Evolutionary conservation across 2,888 invertebrate genomes (phyloP).

Genomic region (Lomographa bimaculata): DNA sequence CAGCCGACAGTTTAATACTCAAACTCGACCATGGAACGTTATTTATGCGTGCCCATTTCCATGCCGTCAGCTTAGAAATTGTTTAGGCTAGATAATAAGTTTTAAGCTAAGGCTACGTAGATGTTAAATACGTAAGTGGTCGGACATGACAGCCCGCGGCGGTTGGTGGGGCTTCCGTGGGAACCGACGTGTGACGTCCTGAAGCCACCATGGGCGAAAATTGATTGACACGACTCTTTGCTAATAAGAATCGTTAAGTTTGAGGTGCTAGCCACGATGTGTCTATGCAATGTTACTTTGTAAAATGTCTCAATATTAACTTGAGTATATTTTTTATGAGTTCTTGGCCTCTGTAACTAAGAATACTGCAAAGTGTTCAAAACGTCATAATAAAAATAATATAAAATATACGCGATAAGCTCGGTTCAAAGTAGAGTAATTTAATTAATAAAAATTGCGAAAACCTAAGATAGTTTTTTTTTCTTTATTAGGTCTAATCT

Average conservation of each 20-base stretch:
- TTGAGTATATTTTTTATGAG: too few relatives aligned
- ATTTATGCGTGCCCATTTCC: slow-evolving; percentile 79
- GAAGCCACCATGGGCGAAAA: slow-evolving; percentile 77
- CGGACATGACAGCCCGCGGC: slow-evolving; percentile 79
- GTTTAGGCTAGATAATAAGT: slow-evolving; percentile 81
- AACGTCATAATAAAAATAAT: too few relatives aligned
- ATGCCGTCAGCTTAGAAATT: slow-evolving; percentile 70
- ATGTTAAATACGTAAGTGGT: slow-evolving; percentile 81
- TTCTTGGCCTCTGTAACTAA: too few relatives aligned
- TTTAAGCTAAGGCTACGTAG: slow-evolving; percentile 76
- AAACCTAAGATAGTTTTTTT: too few relatives aligned
- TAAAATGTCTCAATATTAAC: too few relatives aligned
- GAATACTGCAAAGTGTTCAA: too few relatives aligned
- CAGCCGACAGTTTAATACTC: slow-evolving; percentile 63
- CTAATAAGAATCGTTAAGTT: slow-evolving; percentile 16
- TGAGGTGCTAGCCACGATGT: slow-evolving; percentile 13
- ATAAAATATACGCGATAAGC: too few relatives aligned
- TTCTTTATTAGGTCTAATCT: too few relatives aligned
- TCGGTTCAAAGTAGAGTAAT: too few relatives aligned
- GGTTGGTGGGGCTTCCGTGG: slow-evolving; percentile 78
- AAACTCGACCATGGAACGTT: slow-evolving; percentile 63
- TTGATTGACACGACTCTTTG: slow-evolving; percentile 65
- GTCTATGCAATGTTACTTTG: too few relatives aligned
- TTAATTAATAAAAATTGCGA: too few relatives aligned
- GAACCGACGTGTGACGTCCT: slow-evolving; percentile 78